Percentiles rank a stretch among this genome's conserved stretches.
These are phyloP conservation scores for Toxotes lorentzi DNA, from an alignment of 2,797 vertebrate genomes.

Conservation along the genomic window DNA sequence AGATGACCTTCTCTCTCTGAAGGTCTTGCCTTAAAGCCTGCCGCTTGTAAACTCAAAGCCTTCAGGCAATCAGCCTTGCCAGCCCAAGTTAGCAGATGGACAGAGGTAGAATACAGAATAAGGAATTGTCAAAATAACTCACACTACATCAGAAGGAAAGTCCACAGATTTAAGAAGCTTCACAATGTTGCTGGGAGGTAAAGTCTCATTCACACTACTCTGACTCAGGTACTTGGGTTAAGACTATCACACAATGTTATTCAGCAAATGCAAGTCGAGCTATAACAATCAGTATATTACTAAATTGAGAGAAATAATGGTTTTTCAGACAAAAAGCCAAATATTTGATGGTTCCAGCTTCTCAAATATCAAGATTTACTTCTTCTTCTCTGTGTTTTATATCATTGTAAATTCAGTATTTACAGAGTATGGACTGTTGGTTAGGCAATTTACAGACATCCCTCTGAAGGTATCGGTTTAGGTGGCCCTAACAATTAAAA, in stretches of 20 bases:
- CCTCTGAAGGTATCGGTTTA: no score
- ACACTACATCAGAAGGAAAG: constrained; percentile 52
- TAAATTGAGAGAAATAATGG: not conserved
- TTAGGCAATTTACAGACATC: not conserved
- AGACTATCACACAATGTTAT: not conserved
- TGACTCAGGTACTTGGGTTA: constrained; percentile 19
- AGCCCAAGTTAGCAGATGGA: constrained; percentile 71
- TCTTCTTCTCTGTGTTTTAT: not conserved
- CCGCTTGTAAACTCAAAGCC: constrained; percentile 73
- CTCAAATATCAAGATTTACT: not conserved
- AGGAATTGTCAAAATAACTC: constrained; percentile 69
- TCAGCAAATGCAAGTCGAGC: not conserved
- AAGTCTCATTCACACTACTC: constrained; percentile 22
- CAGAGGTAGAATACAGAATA: constrained; percentile 73
- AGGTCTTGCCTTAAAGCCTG: constrained; percentile 70
- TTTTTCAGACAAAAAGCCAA: no score
- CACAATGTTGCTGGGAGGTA: constrained; percentile 27
- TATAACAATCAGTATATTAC: not conserved
- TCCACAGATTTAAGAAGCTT: constrained; percentile 49
- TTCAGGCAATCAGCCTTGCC: constrained; percentile 72
- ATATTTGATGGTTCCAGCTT: not conserved
- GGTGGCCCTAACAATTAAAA: constrained; percentile 3
- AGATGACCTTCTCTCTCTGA: constrained; percentile 70
- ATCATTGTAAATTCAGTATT: not conserved
- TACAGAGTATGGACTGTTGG: not conserved